A percentile compares a stretch with the other conserved stretches of the same genome.
phyloP scores from a whole-genome alignment of 2,113 vertebrate species.

The Nothoprocta perdicaria region DNA sequence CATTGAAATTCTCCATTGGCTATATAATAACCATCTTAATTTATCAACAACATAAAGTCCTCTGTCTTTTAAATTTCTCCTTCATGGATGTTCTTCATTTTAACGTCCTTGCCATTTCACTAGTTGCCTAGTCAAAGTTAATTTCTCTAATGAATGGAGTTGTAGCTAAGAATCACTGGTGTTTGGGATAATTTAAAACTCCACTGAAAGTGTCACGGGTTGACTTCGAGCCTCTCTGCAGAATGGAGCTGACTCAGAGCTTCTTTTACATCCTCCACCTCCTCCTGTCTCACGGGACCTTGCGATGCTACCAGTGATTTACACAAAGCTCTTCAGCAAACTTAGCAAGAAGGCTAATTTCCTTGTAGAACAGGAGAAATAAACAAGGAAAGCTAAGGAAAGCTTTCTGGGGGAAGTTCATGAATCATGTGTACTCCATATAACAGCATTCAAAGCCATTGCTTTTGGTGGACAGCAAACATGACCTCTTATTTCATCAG shows the following conservation, averaged over 20 bases:
- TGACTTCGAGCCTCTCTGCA: not conserved
- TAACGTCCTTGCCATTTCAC: not conserved
- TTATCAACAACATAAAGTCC: not conserved
- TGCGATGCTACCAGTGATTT: not conserved
- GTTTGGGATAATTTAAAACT: not conserved
- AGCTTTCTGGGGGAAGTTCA: not conserved
- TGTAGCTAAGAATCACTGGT: not conserved
- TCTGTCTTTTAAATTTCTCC: not conserved
- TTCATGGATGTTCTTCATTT: not conserved
- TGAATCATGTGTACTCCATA: not conserved
- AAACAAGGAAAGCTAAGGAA: not conserved
- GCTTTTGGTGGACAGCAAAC: not conserved
- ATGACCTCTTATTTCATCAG: not conserved
- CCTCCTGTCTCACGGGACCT: not conserved
- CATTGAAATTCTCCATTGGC: not conserved
- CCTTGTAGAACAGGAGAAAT: not conserved
- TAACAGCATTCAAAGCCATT: not conserved
- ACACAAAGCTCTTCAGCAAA: not conserved
- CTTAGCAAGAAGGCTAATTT: not conserved
- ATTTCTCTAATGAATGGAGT: slow-evolving; percentile 1
- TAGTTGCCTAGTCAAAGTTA: not conserved
- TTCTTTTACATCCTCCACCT: not conserved
- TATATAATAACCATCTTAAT: not conserved
- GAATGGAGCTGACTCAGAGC: not conserved
- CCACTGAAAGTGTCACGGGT: not conserved